Conservation (phyloP, 92 coral and sea anemone species). For the Porites cylindrica region DNA sequence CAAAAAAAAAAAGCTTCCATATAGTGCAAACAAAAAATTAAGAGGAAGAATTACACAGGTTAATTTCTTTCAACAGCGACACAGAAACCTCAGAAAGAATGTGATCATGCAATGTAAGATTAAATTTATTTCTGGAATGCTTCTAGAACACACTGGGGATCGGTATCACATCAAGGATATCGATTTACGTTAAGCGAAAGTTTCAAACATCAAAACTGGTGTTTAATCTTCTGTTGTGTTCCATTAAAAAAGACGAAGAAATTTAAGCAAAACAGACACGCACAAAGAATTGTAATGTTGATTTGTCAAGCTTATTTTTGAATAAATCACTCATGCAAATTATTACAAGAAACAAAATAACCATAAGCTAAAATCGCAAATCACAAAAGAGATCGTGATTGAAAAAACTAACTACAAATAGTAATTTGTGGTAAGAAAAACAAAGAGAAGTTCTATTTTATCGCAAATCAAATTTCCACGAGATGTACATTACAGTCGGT, state of each 20-base stretch:
- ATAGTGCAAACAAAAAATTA: neutral
- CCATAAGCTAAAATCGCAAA: neutral
- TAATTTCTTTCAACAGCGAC: neutral
- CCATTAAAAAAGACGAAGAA: neutral
- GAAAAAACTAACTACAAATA: neutral
- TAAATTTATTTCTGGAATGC: slow-evolving; percentile 31
- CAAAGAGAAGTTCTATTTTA: neutral
- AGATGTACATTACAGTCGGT: neutral
- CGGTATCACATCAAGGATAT: slow-evolving; percentile 6
- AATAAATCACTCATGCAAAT: too few species aligned
- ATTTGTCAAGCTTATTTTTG: too few species aligned
- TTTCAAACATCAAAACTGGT: neutral
- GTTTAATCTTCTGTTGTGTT: neutral
- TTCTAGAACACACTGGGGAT: slow-evolving; percentile 30
- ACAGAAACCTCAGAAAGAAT: slow-evolving; percentile 2
- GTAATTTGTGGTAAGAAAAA: neutral
- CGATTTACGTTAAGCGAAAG: slow-evolving; percentile 9
- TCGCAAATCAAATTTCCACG: neutral
- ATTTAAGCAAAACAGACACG: neutral
- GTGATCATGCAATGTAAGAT: slow-evolving; percentile 8
- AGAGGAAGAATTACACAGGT: neutral
- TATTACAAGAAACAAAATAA: neutral
- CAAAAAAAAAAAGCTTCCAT: neutral
- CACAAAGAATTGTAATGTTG: neutral
- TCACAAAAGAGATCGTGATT: neutral